phyloP scores from a whole-genome alignment of 2,113 vertebrate species.

The Machaerirhynchus nigripectus region DNA sequence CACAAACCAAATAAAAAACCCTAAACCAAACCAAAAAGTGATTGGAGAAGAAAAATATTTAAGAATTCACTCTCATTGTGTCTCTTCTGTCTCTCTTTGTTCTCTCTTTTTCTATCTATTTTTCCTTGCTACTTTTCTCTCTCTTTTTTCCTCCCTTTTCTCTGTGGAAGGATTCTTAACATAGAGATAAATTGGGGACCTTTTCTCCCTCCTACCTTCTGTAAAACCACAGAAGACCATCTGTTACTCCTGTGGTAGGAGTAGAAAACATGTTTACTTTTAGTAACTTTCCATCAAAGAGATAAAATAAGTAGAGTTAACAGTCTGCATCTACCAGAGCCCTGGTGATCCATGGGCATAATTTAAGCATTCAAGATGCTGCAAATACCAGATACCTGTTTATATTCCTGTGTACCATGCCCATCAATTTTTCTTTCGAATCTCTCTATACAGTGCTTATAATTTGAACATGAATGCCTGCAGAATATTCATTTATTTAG shows the following conservation, averaged over 20 bases:
- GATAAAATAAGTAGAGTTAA: conserved; percentile 4
- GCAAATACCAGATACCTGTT: background rate
- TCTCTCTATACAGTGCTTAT: background rate
- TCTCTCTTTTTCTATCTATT: background rate
- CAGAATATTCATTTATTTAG: background rate
- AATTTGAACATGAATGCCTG: background rate
- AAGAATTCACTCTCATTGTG: background rate
- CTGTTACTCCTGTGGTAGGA: conserved; percentile 41
- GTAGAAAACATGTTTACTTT: conserved; percentile 34
- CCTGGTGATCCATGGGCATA: background rate
- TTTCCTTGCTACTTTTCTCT: background rate
- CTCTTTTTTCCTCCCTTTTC: background rate
- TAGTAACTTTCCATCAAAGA: conserved; percentile 26
- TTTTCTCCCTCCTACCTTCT: conserved; percentile 31
- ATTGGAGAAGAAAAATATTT: background rate
- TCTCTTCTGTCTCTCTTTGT: background rate
- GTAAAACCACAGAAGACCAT: conserved; percentile 20
- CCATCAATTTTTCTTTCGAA: background rate
- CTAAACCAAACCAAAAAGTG: background rate
- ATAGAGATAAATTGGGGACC: background rate
- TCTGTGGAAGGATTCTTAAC: background rate
- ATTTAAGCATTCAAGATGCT: background rate
- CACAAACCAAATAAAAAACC: background rate
- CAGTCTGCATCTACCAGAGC: background rate
- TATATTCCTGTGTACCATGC: background rate